Evolutionary conservation across 2,888 invertebrate genomes (phyloP).

Genomic region (Ectemnius continuus): DNA sequence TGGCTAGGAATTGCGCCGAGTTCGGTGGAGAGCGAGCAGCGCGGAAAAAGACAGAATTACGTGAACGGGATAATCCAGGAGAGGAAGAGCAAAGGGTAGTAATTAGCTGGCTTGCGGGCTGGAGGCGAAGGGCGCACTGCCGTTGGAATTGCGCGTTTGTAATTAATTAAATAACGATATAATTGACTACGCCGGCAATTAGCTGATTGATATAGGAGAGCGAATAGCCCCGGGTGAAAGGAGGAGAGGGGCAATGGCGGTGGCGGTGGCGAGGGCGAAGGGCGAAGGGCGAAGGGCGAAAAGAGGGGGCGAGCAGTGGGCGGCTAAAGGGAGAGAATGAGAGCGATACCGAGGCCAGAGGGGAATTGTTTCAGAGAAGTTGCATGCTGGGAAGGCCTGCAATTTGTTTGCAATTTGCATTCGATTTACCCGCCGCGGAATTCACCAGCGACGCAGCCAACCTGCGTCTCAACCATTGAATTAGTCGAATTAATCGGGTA

Average conservation of each 20-base stretch:
- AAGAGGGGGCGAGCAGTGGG: slow-evolving; percentile 15
- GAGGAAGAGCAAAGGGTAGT: slow-evolving; percentile 37
- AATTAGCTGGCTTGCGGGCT: slow-evolving; percentile 46
- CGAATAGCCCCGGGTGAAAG: slow-evolving; percentile 26
- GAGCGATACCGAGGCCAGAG: slow-evolving; percentile 46
- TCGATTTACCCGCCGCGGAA: slow-evolving; percentile 62
- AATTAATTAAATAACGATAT: slow-evolving; percentile 73
- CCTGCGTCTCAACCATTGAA: slow-evolving; percentile 31
- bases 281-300: slow-evolving; percentile 13
- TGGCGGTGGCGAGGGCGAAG: neutral
- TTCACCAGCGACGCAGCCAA: slow-evolving; percentile 51
- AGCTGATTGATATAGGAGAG: slow-evolving; percentile 67
- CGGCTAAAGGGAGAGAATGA: slow-evolving; percentile 14
- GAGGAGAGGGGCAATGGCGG: neutral
- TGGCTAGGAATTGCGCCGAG: too few relatives aligned
- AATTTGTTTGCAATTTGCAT: slow-evolving; percentile 72
- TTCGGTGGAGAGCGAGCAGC: too few relatives aligned
- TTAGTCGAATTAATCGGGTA: slow-evolving; percentile 56
- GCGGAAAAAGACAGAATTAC: neutral
- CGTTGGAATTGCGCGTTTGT: slow-evolving; percentile 55
- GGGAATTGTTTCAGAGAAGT: slow-evolving; percentile 68
- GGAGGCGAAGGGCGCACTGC: slow-evolving; percentile 47
- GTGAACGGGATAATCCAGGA: slow-evolving; percentile 13
- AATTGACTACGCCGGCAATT: slow-evolving; percentile 65
- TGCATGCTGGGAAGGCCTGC: slow-evolving; percentile 64